Evolutionary conservation across 2,888 invertebrate genomes (phyloP).

Genomic region (Corbicula japonica): DNA sequence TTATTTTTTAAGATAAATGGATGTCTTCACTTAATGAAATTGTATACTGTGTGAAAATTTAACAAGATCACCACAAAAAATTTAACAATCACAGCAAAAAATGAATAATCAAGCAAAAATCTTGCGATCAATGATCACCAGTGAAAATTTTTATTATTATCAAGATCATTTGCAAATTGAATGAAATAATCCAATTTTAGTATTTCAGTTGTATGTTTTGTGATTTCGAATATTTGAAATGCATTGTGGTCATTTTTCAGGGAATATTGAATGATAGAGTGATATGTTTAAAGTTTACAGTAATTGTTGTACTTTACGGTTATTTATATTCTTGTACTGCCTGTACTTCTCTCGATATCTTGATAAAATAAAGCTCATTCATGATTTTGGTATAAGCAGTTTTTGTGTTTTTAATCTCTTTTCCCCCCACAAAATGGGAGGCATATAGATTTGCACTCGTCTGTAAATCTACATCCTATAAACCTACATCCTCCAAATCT

Average conservation of each 20-base stretch:
- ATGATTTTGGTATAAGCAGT: conserved; percentile 13
- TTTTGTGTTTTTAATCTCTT: not conserved
- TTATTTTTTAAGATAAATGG: too few relatives aligned
- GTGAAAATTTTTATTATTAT: conserved; percentile 2
- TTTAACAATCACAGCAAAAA: too few relatives aligned
- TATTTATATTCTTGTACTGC: conserved; percentile 41
- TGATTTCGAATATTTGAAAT: not conserved
- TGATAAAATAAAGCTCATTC: conserved; percentile 25
- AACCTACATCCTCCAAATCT: too few relatives aligned
- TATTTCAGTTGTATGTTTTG: not conserved
- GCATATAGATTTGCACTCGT: too few relatives aligned
- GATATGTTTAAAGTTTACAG: conserved; percentile 6
- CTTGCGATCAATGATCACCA: too few relatives aligned
- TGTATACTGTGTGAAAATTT: too few relatives aligned
- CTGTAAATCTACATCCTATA: too few relatives aligned
- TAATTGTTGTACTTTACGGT: conserved; percentile 6
- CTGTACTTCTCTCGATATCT: conserved; percentile 29
- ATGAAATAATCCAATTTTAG: not conserved
- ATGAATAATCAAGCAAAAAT: too few relatives aligned
- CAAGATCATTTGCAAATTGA: not conserved
- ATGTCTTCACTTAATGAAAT: too few relatives aligned
- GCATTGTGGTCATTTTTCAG: conserved; percentile 30
- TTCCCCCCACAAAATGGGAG: not conserved
- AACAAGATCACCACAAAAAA: too few relatives aligned
- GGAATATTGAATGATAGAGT: conserved; percentile 39